These are phyloP conservation scores for Aphidius gifuensis DNA, from an alignment of 1,140 invertebrate species.

Conservation along the genomic window DNA sequence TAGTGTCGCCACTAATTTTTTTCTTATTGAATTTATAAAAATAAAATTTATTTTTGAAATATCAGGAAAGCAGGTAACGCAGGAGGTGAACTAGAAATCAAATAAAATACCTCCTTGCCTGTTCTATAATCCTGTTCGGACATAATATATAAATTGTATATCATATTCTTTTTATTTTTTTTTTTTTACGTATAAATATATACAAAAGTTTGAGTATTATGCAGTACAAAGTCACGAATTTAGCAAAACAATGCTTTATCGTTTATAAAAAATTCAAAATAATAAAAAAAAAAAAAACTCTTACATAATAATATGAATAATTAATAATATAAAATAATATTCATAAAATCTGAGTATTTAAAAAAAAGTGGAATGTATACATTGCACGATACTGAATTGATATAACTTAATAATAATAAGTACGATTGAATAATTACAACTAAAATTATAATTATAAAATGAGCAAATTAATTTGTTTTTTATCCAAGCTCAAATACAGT, in stretches of 20 bases:
- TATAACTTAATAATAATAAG: constrained; percentile 27
- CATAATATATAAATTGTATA: constrained; percentile 50
- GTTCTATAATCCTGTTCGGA: no score
- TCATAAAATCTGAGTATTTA: constrained; percentile 25
- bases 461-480: constrained; percentile 27
- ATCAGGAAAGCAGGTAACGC: no score
- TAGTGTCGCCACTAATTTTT: no score
- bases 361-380: constrained; percentile 48
- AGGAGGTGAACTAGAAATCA: no score
- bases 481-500: constrained; percentile 22
- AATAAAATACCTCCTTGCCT: no score
- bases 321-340: constrained; percentile 25
- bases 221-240: constrained; percentile 28
- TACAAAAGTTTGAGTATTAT: constrained; percentile 52
- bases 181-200: constrained; percentile 47
- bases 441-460: constrained; percentile 20
- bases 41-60: no score
- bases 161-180: constrained; percentile 37
- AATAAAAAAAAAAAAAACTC: constrained; percentile 34
- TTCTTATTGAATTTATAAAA: no score
- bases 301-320: constrained; percentile 26
- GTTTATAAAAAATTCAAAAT: constrained; percentile 29
- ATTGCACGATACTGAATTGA: constrained; percentile 50
- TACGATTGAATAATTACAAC: constrained; percentile 18
- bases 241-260: constrained; percentile 10